A percentile compares a stretch with the other conserved stretches of the same genome.
Evolutionary conservation across 2,797 vertebrate species (phyloP).

Genomic region (Lutra lutra): DNA sequence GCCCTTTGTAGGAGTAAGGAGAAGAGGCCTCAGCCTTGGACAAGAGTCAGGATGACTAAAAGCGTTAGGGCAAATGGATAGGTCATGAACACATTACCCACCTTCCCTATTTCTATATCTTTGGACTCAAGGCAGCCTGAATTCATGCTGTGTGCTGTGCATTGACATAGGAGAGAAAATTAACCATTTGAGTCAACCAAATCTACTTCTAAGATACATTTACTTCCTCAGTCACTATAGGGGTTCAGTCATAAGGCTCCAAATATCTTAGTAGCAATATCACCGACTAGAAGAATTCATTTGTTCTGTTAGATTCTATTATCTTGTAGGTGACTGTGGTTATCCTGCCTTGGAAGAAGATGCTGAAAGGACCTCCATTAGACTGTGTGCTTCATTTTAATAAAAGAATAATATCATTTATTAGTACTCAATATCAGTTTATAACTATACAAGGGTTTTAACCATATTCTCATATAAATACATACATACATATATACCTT

Average conservation of each 20-base stretch:
- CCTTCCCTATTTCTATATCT: not conserved
- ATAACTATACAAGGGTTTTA: not conserved
- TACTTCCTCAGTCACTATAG: not conserved
- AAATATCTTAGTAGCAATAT: not conserved
- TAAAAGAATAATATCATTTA: not conserved
- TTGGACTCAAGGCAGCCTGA: not conserved
- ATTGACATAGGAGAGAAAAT: not conserved
- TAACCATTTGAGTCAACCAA: slow-evolving; percentile 21
- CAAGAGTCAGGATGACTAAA: not conserved
- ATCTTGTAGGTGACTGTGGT: not conserved
- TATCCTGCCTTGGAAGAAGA: not conserved
- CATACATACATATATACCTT: not conserved
- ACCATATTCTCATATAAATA: slow-evolving; percentile 11
- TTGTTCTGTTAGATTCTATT: not conserved
- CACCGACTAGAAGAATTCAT: not conserved
- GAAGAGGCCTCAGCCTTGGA: not conserved
- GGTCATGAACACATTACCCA: not conserved
- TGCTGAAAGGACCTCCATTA: not conserved
- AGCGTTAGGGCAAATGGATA: not conserved
- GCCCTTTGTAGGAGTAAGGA: not conserved
- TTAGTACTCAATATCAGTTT: not conserved
- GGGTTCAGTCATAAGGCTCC: not conserved
- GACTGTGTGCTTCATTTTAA: not conserved
- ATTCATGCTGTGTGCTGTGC: not conserved
- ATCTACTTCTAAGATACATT: slow-evolving; percentile 28